Conservation (phyloP, 2,888 invertebrate species). For the Drosophila fungiperda region DNA sequence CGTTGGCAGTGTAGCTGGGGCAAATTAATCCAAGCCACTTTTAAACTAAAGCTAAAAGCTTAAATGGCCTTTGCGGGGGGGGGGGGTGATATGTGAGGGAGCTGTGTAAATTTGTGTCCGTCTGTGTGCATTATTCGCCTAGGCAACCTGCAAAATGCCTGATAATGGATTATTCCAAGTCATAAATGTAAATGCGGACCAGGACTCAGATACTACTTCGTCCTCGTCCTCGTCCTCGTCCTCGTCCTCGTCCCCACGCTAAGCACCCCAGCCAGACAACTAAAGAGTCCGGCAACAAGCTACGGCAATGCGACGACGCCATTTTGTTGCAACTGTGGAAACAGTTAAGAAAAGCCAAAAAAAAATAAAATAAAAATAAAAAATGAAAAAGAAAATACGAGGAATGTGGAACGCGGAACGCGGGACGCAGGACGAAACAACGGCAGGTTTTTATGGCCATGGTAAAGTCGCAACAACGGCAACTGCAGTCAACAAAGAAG, state of each 20-base stretch:
- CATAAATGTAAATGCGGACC: slow-evolving; percentile 77
- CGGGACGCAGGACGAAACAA: slow-evolving; percentile 25
- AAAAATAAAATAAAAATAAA: neutral
- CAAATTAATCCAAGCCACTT: slow-evolving; percentile 71
- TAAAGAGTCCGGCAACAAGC: slow-evolving; percentile 36
- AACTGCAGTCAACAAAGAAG: slow-evolving; percentile 80
- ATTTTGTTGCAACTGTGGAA: slow-evolving; percentile 74
- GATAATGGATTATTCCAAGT: slow-evolving; percentile 80
- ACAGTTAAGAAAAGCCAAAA: slow-evolving; percentile 54
- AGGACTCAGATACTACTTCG: slow-evolving; percentile 40
- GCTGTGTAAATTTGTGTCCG: slow-evolving; percentile 5
- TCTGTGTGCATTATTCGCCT: slow-evolving; percentile 69
- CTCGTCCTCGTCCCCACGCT: neutral
- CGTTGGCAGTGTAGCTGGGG: slow-evolving; percentile 29
- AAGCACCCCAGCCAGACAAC: slow-evolving; percentile 37
- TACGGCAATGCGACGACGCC: slow-evolving; percentile 61
- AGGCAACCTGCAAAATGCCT: slow-evolving; percentile 80
- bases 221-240: slow-evolving; percentile 1
- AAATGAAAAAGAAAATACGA: slow-evolving; percentile 31
- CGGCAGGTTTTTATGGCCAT: slow-evolving; percentile 54
- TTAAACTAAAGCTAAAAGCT: slow-evolving; percentile 69
- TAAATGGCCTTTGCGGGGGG: slow-evolving; percentile 39
- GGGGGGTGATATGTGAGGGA: neutral
- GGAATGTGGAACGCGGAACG: slow-evolving; percentile 30
- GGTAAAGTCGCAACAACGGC: slow-evolving; percentile 44